Evolutionary conservation across 2,113 vertebrate species (phyloP).

Genomic region (Martes martes): DNA sequence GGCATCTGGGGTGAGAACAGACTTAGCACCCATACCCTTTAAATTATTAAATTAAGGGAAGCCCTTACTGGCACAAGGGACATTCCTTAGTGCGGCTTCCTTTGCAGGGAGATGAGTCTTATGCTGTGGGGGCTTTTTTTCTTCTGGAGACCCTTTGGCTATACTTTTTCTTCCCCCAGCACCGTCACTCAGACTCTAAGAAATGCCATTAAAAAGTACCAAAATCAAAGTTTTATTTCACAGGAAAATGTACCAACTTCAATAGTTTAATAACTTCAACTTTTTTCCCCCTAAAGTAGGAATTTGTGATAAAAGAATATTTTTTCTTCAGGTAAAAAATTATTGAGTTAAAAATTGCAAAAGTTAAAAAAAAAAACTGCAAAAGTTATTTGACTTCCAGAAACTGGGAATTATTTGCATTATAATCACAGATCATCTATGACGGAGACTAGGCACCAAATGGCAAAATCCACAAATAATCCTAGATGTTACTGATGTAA

Average conservation of each 20-base stretch:
- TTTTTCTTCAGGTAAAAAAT: background rate
- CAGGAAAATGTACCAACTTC: background rate
- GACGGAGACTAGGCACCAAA: background rate
- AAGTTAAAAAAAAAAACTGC: background rate
- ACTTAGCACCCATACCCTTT: background rate
- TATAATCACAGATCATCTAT: background rate
- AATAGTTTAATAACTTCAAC: background rate
- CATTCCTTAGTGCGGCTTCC: background rate
- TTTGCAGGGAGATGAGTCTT: background rate
- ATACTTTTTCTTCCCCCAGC: background rate
- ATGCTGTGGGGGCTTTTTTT: background rate
- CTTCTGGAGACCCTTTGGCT: background rate
- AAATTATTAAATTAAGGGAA: too few relatives aligned
- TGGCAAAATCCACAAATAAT: background rate
- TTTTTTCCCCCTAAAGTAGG: background rate
- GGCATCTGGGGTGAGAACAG: background rate
- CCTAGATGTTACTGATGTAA: background rate
- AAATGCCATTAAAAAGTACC: background rate
- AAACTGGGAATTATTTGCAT: background rate
- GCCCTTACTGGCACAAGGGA: background rate
- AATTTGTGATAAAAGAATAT: background rate
- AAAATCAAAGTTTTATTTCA: background rate
- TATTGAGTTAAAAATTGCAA: background rate
- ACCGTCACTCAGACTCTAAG: background rate
- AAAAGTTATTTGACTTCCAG: background rate